Evolutionary conservation across 1,140 invertebrate genomes (phyloP), one percentile per base, ranked within the genome.

Genomic region (Drosophila pseudoobscura): DNA sequence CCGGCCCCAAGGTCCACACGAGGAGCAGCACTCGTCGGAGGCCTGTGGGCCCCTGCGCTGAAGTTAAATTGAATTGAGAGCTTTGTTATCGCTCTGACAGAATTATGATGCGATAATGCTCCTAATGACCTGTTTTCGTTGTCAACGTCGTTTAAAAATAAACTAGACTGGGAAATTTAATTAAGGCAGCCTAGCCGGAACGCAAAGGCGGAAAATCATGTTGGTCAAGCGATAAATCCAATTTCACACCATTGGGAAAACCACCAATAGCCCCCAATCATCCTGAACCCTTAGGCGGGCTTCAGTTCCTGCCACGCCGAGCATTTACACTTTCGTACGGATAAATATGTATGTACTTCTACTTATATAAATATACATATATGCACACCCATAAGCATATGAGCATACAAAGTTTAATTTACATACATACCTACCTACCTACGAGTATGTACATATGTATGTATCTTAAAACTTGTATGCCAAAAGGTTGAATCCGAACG

Each of bases 81-180:
- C 73, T 79, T 73, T 77, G 77, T 79, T 77, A 73, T 75, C 74
- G 66, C 70, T 69, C 70, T 80, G 78, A 80, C 74, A 84, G 80
- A 84, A 74, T 80, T 84, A 84, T 84, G 80, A 84, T 78, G 78
- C 71, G 78, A 77, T 84, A 84, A 80, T 80, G 80, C 63, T 84
- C 68, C 70, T 80, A 84, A 80, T 84, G 80, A 84, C 80, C 80
- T 78, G 66, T 78, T 84, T 80, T 84, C 70, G 70, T 70, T 80
- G 78, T 84, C 77, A 83, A 78, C 68, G 70, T 69, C 75, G 75
- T 75, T 65, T 74, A 74, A 74, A 78, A 78, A 77, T 78, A 80
- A 74, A 76, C 75, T 70, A 78, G 75, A 78, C 53, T 77, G 46
- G 75, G 71, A 75, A 75, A 80, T 75, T 80, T 80, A 78, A 80